Conservation (phyloP, 2,888 invertebrate genomes). For the Mesorhabditis sp. region DNA sequence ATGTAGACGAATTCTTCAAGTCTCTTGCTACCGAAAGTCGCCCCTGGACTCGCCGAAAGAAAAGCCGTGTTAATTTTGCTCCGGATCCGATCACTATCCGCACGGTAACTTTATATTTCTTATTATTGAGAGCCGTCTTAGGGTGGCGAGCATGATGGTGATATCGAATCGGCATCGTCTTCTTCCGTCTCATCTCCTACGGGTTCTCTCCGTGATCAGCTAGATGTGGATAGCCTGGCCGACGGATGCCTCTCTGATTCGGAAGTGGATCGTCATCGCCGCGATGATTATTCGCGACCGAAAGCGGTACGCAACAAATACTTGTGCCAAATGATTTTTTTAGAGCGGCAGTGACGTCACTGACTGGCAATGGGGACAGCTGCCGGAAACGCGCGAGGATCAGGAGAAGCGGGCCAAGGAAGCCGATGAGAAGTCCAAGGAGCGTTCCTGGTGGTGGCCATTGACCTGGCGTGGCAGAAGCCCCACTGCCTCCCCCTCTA, state of each 20-base stretch:
- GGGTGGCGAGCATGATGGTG: conserved; percentile 19
- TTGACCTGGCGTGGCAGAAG: conserved; percentile 15
- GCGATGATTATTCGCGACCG: conserved; percentile 82
- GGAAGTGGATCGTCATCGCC: conserved; percentile 46
- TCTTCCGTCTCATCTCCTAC: conserved; percentile 36
- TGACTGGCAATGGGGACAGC: conserved; percentile 61
- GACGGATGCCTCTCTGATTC: conserved; percentile 55
- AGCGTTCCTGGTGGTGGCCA: conserved; percentile 3
- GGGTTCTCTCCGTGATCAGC: conserved; percentile 26
- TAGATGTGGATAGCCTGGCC: conserved; percentile 33
- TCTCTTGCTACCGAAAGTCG: conserved; percentile 14
- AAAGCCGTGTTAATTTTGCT: conserved; percentile 24
- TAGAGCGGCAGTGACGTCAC: conserved; percentile 41
- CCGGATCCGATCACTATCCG: neutral
- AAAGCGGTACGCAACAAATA: conserved; percentile 56
- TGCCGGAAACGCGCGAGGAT: conserved; percentile 51
- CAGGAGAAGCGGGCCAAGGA: conserved; percentile 12
- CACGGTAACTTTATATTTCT: conserved; percentile 7
- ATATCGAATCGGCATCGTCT: conserved; percentile 28
- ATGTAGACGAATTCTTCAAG: conserved; percentile 17
- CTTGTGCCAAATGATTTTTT: conserved; percentile 9
- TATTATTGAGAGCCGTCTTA: neutral
- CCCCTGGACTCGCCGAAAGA: conserved; percentile 19
- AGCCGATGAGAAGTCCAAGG: conserved; percentile 11
- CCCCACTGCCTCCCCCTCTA: neutral